A percentile compares a stretch with the other conserved stretches of the same genome.
Conservation (phyloP, 2,113 vertebrate species). For the Oncorhynchus nerka region DNA sequence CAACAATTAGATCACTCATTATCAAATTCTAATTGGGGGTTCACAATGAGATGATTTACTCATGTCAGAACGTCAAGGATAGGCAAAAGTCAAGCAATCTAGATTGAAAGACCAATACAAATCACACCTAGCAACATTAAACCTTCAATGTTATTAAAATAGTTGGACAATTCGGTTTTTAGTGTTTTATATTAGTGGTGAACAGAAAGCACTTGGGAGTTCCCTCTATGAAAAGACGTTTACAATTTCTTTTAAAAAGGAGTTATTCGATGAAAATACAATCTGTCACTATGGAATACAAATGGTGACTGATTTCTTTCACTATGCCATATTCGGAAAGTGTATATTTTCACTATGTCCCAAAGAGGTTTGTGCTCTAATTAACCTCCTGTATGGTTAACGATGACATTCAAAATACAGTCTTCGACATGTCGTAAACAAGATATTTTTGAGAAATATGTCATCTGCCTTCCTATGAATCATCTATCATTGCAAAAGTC, state of each 20-base stretch:
- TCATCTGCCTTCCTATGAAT: no score
- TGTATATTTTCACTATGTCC: no score
- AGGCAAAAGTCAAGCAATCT: slow-evolving; percentile 5
- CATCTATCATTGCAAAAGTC: no score
- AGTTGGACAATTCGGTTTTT: background rate
- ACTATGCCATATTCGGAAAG: background rate
- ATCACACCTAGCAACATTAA: slow-evolving; percentile 13
- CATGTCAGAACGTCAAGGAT: background rate
- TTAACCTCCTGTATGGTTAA: no score
- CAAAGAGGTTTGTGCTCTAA: no score
- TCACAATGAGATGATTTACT: slow-evolving; percentile 13
- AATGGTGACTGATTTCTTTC: background rate
- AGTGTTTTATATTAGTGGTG: background rate
- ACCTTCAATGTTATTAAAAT: no score
- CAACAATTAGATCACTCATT: background rate
- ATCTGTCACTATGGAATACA: slow-evolving; percentile 1
- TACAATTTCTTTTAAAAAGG: background rate
- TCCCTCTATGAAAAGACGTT: background rate
- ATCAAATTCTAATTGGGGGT: background rate
- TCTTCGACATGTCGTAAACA: no score
- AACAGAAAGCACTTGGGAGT: background rate
- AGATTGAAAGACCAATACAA: background rate
- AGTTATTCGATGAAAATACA: background rate
- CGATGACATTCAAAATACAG: no score
- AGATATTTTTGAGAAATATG: no score